Percentiles rank a stretch among this genome's conserved stretches.
Conservation (phyloP, 2,888 invertebrate species). For the Cyclophora punctaria region DNA sequence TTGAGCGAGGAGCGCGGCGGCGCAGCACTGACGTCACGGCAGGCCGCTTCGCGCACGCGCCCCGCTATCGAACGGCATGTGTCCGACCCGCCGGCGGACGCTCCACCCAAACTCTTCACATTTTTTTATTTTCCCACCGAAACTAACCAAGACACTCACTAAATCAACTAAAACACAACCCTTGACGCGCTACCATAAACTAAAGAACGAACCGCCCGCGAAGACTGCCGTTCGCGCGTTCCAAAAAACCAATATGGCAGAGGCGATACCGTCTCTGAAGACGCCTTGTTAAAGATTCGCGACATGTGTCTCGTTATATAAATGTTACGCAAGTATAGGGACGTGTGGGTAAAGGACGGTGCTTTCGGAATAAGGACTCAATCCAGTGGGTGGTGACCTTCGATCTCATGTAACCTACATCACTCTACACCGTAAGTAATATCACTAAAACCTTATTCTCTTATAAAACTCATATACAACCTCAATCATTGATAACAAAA, state of each 20-base stretch:
- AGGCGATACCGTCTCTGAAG: slow-evolving; percentile 43
- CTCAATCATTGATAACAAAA: neutral
- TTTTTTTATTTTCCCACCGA: slow-evolving; percentile 66
- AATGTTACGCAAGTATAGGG: slow-evolving; percentile 69
- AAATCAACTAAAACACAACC: slow-evolving; percentile 35
- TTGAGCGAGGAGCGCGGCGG: slow-evolving; percentile 50
- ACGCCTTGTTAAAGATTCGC: slow-evolving; percentile 32
- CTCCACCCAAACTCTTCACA: slow-evolving; percentile 59
- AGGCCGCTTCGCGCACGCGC: slow-evolving; percentile 61
- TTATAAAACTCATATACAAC: neutral
- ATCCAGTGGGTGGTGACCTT: slow-evolving; percentile 34
- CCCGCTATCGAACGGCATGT: slow-evolving; percentile 71
- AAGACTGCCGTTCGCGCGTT: slow-evolving; percentile 25
- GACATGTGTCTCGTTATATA: slow-evolving; percentile 62
- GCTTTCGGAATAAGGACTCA: slow-evolving; percentile 42
- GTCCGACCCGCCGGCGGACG: slow-evolving; percentile 63
- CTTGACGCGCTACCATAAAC: slow-evolving; percentile 18
- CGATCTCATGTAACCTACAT: slow-evolving; percentile 55
- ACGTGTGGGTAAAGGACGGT: slow-evolving; percentile 50
- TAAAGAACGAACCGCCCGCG: slow-evolving; percentile 8
- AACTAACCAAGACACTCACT: slow-evolving; percentile 43
- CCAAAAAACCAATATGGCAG: slow-evolving; percentile 61
- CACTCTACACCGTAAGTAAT: slow-evolving; percentile 50
- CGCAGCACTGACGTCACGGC: slow-evolving; percentile 57
- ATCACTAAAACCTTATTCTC: slow-evolving; percentile 1